These are phyloP conservation scores for Deilephila porcellus DNA, from an alignment of 2,888 invertebrate species.

Conservation along the genomic window DNA sequence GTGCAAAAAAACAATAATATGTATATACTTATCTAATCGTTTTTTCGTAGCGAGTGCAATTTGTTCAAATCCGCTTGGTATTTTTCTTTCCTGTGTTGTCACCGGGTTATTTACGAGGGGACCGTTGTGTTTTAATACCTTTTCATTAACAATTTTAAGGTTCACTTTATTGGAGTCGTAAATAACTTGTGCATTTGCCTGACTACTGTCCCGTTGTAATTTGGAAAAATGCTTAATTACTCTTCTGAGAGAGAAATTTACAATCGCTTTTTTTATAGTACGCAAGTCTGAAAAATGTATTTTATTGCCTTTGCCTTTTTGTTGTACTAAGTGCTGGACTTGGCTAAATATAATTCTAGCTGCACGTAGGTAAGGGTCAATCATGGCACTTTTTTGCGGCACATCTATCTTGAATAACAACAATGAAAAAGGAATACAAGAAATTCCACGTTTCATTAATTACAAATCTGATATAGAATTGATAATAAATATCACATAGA, in stretches of 20 bases:
- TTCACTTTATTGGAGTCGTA: slow-evolving; percentile 83
- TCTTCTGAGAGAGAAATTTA: slow-evolving; percentile 22
- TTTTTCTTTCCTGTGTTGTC: slow-evolving; percentile 80
- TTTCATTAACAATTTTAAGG: slow-evolving; percentile 86
- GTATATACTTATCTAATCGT: not conserved
- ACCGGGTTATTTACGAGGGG: slow-evolving; percentile 81
- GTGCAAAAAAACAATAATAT: not conserved
- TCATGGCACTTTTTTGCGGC: too few relatives aligned
- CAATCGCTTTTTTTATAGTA: not conserved
- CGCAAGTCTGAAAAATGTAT: too few relatives aligned
- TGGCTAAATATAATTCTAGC: too few relatives aligned
- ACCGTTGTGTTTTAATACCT: slow-evolving; percentile 80
- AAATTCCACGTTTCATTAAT: too few relatives aligned
- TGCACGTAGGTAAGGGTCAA: too few relatives aligned
- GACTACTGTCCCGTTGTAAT: slow-evolving; percentile 36
- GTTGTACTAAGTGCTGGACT: too few relatives aligned
- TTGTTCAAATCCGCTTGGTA: slow-evolving; percentile 75
- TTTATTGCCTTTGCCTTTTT: too few relatives aligned
- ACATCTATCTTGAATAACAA: too few relatives aligned
- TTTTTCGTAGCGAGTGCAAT: slow-evolving; percentile 50
- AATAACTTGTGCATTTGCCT: slow-evolving; percentile 65
- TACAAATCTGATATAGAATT: too few relatives aligned
- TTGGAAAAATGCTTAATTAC: slow-evolving; percentile 27
- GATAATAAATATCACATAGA: too few relatives aligned
- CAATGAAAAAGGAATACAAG: too few relatives aligned